phyloP scores from a whole-genome alignment of 1,140 invertebrate genomes.

The Schmidtea mediterranea region DNA sequence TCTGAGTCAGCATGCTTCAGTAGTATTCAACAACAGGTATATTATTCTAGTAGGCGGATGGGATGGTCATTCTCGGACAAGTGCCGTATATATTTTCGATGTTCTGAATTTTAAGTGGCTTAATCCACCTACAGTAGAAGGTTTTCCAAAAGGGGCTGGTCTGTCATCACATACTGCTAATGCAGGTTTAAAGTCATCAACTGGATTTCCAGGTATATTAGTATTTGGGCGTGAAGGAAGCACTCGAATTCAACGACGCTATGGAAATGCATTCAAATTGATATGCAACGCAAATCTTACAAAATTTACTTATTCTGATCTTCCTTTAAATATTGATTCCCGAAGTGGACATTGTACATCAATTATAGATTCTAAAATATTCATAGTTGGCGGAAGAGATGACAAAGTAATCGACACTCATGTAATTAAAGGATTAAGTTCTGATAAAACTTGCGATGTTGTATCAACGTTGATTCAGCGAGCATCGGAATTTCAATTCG shows the following conservation, averaged over 20 bases:
- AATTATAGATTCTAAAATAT: conserved; percentile 12
- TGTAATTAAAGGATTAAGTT: no score
- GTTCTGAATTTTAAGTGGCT: conserved; percentile 14
- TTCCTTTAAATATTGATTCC: conserved; percentile 13
- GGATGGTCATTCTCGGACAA: conserved; percentile 16
- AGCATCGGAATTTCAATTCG: no score
- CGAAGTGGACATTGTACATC: conserved; percentile 20
- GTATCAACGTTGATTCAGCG: no score
- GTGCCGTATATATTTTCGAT: conserved; percentile 16
- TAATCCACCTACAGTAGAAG: conserved; percentile 9
- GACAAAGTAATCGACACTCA: conserved; percentile 16
- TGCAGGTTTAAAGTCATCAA: neutral
- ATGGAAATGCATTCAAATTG: conserved; percentile 18
- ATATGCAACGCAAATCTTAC: conserved; percentile 10
- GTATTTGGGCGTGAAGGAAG: conserved; percentile 22
- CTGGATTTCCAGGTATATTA: conserved; percentile 13
- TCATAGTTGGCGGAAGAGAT: conserved; percentile 18
- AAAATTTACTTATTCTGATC: conserved; percentile 14
- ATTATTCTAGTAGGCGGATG: conserved; percentile 23
- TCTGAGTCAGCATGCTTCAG: conserved; percentile 19
- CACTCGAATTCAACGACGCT: conserved; percentile 15
- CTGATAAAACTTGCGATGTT: no score
- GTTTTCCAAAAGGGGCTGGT: conserved; percentile 20
- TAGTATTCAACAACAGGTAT: conserved; percentile 15
- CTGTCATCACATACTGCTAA: conserved; percentile 20